Evolutionary conservation across 2,888 invertebrate species (phyloP).

Genomic region (Bellardia bayeri): DNA sequence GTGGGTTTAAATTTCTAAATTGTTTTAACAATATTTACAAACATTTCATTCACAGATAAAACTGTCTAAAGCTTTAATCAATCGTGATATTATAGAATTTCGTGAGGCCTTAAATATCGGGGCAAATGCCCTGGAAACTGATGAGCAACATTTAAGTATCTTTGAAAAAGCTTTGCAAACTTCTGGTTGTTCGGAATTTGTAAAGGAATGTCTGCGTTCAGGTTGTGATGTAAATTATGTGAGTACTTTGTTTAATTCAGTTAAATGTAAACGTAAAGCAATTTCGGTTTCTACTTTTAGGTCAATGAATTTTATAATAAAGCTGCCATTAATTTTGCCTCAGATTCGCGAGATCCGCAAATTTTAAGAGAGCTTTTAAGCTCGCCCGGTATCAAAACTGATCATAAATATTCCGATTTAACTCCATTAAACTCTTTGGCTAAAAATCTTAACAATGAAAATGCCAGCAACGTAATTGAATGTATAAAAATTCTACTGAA

Average conservation of each 20-base stretch:
- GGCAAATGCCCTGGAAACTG: constrained; percentile 79
- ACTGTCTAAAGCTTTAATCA: constrained; percentile 78
- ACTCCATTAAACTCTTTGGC: constrained; percentile 82
- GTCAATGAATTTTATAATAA: constrained; percentile 79
- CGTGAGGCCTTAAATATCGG: constrained; percentile 79
- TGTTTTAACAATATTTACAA: background rate
- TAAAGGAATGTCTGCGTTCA: constrained; percentile 79
- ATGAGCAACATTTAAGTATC: constrained; percentile 77
- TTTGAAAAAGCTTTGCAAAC: constrained; percentile 81
- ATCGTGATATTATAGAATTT: constrained; percentile 79
- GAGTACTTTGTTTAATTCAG: constrained; percentile 66
- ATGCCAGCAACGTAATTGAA: constrained; percentile 76
- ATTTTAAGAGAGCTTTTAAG: constrained; percentile 78
- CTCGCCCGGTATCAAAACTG: constrained; percentile 76
- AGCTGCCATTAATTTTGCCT: constrained; percentile 81
- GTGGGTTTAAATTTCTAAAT: constrained; percentile 9
- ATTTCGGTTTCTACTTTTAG: constrained; percentile 69
- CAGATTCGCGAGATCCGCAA: constrained; percentile 81
- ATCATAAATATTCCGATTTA: constrained; percentile 78
- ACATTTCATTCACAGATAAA: constrained; percentile 75
- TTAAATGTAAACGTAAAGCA: background rate
- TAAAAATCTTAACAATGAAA: constrained; percentile 79
- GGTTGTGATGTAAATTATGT: constrained; percentile 81
- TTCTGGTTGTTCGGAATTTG: constrained; percentile 78
- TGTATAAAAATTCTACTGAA: constrained; percentile 80